phyloP scores from a whole-genome alignment of 2,888 invertebrate genomes.

The Idaea dimidiata region DNA sequence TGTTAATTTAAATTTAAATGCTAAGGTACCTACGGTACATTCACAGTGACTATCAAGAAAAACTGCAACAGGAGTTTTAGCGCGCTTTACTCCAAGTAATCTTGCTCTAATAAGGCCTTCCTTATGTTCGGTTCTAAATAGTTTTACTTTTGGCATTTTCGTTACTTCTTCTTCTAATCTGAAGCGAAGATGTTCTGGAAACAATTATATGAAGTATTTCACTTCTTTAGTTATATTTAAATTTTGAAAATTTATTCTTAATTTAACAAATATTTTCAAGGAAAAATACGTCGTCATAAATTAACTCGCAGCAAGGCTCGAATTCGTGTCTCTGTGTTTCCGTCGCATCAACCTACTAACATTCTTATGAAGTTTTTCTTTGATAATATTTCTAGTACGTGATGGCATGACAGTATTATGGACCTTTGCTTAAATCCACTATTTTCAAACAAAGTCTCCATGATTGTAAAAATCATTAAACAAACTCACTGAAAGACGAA shows the following conservation, averaged over 20 bases:
- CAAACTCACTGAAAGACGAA: background rate
- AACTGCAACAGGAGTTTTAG: slow-evolving; percentile 90
- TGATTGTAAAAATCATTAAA: background rate
- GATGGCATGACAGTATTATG: no score
- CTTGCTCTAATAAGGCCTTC: slow-evolving; percentile 97
- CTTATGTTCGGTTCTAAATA: slow-evolving; percentile 90
- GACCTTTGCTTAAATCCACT: background rate
- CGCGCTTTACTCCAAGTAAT: slow-evolving; percentile 88
- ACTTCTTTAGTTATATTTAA: background rate
- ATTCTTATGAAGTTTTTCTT: background rate
- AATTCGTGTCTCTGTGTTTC: no score
- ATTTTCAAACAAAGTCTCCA: background rate
- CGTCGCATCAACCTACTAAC: no score
- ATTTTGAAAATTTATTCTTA: background rate
- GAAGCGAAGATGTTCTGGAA: slow-evolving; percentile 89
- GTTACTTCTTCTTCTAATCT: slow-evolving; percentile 92
- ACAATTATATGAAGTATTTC: background rate
- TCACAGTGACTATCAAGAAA: slow-evolving; percentile 99
- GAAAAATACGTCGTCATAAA: no score
- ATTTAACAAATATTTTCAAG: background rate
- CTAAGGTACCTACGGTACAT: slow-evolving; percentile 86
- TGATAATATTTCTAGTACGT: background rate
- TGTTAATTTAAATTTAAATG: background rate
- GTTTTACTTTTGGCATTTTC: slow-evolving; percentile 91
- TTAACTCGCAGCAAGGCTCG: no score